Base-by-base conservation (phyloP, 2,888 invertebrate species). In the Encarsia formosa region DNA sequence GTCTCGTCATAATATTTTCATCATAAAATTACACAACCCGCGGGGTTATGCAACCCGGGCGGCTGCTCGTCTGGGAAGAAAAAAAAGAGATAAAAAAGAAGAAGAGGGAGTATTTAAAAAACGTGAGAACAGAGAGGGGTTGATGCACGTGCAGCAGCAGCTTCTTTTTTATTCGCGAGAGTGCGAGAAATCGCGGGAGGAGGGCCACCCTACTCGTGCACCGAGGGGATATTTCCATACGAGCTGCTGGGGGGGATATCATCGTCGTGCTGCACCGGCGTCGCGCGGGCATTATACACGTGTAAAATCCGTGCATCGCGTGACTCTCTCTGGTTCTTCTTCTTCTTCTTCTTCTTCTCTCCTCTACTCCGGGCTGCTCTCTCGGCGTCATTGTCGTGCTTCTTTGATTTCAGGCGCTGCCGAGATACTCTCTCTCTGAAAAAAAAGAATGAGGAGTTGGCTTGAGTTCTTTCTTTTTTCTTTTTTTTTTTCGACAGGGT, bases 221-320 rank as follows among this genome's bases (percentile, higher is more conserved):
- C n/a, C n/a, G n/a, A n/a, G n/a, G n/a, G n/a, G 37, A 41, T 46
- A 54, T 54, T 54, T 49, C 54, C 54, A 54, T 49, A 54, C 41
- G 38, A 32, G 42, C n/a, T 31, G 15, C 19, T 23, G 31, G 42
- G 52, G 23, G 37, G 22, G 44, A 42, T n/a, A n/a, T 40, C 44
- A 31, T 31, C 41, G 41, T 41, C n/a, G 51, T 31, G 37, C 37
- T 18, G 32, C 15, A 34, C 24, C 26, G 18, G 43, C n/a, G n/a
- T n/a, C n/a, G n/a, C n/a, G n/a, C n/a, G 32, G n/a, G 39, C 8
- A 16, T 34, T 44, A 19, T 50, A 52, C 52, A 48, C 47, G 47
- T 52, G 47, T 52, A 52, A 52, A 29, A 31, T 37, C 37, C 22
- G 16, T n/a, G 24, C 48, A 53, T 53, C 52, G 52, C 52, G 52